Percentiles rank a stretch among this genome's conserved stretches.
phyloP scores from a whole-genome alignment of 2,797 vertebrate species.

The Tapirus indicus region DNA sequence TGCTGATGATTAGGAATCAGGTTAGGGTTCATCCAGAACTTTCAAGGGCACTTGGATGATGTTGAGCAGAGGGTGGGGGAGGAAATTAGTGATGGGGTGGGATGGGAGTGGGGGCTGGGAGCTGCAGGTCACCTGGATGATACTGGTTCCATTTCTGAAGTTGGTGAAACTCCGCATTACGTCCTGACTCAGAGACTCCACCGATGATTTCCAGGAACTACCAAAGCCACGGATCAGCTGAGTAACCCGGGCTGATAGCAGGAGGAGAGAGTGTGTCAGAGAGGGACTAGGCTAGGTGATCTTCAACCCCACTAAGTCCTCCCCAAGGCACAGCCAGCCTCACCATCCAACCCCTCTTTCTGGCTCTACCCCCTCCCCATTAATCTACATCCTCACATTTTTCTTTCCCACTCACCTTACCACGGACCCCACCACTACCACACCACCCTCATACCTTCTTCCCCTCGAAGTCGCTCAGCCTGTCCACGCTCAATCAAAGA shows the following conservation, averaged over 20 bases:
- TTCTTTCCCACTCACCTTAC: not conserved
- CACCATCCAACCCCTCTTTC: not conserved
- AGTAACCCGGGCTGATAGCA: constrained; percentile 90
- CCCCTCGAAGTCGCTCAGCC: constrained; percentile 93
- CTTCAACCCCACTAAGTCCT: not conserved
- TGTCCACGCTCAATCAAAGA: constrained; percentile 94
- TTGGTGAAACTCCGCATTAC: constrained; percentile 98
- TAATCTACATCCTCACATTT: not conserved
- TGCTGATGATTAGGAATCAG: not conserved
- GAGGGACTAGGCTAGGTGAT: not conserved
- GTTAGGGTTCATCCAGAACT: not conserved
- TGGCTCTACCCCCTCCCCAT: not conserved
- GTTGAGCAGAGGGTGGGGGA: not conserved
- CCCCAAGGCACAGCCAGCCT: not conserved
- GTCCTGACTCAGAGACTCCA: constrained; percentile 95
- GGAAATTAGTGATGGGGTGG: not conserved
- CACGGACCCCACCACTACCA: not conserved
- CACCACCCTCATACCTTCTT: constrained; percentile 90
- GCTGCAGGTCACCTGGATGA: constrained; percentile 92
- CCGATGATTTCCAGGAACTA: constrained; percentile 93
- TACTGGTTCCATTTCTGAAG: constrained; percentile 96
- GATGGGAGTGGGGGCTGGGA: not conserved
- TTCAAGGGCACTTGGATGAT: not conserved
- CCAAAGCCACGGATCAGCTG: constrained; percentile 95
- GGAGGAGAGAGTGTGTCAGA: not conserved